Evolutionary conservation across 2,888 invertebrate species (phyloP).

Genomic region (Tetranychus piercei): DNA sequence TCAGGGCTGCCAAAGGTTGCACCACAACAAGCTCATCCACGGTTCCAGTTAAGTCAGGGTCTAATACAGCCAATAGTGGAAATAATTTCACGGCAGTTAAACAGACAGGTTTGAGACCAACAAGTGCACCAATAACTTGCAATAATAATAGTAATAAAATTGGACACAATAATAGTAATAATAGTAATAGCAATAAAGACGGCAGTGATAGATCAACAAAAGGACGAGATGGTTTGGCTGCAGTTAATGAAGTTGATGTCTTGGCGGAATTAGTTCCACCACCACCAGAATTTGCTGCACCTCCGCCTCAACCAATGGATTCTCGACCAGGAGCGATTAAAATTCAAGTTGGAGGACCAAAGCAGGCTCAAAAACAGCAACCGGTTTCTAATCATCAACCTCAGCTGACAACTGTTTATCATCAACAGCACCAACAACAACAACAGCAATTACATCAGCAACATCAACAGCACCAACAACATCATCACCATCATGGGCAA

Average conservation of each 20-base stretch:
- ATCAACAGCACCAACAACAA: not conserved
- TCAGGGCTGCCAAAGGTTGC: constrained; percentile 13
- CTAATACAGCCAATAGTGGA: not conserved
- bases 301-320: constrained; percentile 14
- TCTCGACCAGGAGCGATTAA: constrained; percentile 16
- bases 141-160: not conserved
- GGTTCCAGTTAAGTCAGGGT: not conserved
- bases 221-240: constrained; percentile 21
- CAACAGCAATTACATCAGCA: not conserved
- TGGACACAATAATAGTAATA: not conserved
- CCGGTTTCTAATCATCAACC: not conserved
- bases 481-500: constrained; percentile 8
- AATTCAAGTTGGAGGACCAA: constrained; percentile 15
- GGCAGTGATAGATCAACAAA: not conserved
- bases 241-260: constrained; percentile 26
- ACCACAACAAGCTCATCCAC: not conserved
- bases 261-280: constrained; percentile 29
- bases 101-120: not conserved
- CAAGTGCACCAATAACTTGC: constrained; percentile 6
- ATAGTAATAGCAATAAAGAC: not conserved
- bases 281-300: constrained; percentile 28
- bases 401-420: not conserved
- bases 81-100: not conserved
- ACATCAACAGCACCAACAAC: not conserved
- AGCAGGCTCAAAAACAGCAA: not conserved